Conservation (phyloP, 2,113 vertebrate species). For the Lota lota region DNA sequence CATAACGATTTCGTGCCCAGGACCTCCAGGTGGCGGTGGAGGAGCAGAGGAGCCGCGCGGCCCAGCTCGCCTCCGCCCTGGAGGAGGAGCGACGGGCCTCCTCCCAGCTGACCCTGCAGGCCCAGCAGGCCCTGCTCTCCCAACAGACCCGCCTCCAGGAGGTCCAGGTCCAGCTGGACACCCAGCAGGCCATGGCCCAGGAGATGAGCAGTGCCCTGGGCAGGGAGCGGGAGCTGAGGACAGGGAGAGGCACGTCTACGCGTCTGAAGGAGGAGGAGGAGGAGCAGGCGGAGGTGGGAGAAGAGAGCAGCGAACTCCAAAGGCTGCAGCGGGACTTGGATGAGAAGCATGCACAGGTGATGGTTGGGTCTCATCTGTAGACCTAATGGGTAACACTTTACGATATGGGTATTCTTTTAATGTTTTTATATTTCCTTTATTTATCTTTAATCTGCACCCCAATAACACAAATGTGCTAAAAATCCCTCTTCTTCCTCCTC, state of each 20-base stretch:
- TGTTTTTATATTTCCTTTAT: too few species aligned
- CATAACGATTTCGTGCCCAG: slow-evolving; percentile 53
- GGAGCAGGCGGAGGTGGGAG: slow-evolving; percentile 34
- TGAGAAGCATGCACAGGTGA: slow-evolving; percentile 81
- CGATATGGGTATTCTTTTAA: too few species aligned
- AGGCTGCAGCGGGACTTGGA: slow-evolving; percentile 84
- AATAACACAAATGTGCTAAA: too few species aligned
- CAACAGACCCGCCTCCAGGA: slow-evolving; percentile 76
- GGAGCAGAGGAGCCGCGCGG: slow-evolving; percentile 74
- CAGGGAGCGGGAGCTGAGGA: slow-evolving; percentile 75
- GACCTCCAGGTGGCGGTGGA: slow-evolving; percentile 85
- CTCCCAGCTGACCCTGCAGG: slow-evolving; percentile 75
- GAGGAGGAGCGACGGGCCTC: slow-evolving; percentile 79
- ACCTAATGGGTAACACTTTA: too few species aligned
- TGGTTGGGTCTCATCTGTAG: neutral
- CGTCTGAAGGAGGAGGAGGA: neutral
- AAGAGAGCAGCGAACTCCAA: slow-evolving; percentile 67
- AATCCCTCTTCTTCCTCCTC: too few species aligned
- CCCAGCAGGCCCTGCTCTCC: slow-evolving; percentile 73
- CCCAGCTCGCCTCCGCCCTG: slow-evolving; percentile 75
- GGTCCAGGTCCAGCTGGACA: slow-evolving; percentile 87
- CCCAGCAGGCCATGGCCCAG: slow-evolving; percentile 74
- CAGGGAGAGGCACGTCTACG: slow-evolving; percentile 21
- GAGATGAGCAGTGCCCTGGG: slow-evolving; percentile 82
- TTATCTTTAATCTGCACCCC: too few species aligned